Conservation (phyloP, 2,888 invertebrate genomes). For the Spicauda simplicius region DNA sequence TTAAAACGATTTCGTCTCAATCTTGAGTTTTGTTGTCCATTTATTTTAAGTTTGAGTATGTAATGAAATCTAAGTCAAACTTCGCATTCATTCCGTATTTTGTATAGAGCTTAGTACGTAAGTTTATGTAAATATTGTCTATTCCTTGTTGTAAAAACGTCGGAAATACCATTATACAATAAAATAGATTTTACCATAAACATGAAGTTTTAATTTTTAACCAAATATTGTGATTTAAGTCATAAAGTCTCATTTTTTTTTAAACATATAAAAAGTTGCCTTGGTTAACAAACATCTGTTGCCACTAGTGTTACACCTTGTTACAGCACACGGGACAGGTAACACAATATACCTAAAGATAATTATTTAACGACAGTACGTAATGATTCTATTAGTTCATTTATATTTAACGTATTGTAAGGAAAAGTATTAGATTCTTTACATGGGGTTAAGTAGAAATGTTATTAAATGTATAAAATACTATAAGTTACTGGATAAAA, state of each 20-base stretch:
- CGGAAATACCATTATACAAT: slow-evolving; percentile 20
- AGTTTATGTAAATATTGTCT: slow-evolving; percentile 48
- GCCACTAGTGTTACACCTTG: too few relatives aligned
- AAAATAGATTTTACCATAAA: slow-evolving; percentile 18
- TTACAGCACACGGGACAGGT: too few relatives aligned
- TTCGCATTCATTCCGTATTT: slow-evolving; percentile 45
- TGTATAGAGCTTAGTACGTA: slow-evolving; percentile 43
- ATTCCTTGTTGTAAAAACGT: slow-evolving; percentile 30
- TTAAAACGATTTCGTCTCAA: neutral
- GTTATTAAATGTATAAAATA: too few relatives aligned
- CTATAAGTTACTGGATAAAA: too few relatives aligned
- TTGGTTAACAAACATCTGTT: too few relatives aligned
- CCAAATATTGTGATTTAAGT: neutral
- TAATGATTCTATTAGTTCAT: too few relatives aligned
- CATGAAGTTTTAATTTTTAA: neutral
- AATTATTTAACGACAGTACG: too few relatives aligned
- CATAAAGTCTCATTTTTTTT: neutral
- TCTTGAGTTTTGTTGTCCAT: slow-evolving; percentile 7
- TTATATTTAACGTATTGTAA: too few relatives aligned
- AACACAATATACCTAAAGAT: too few relatives aligned
- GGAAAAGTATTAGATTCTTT: too few relatives aligned
- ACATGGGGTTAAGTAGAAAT: too few relatives aligned
- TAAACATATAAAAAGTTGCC: too few relatives aligned
- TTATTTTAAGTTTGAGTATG: slow-evolving; percentile 34
- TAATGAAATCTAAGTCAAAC: slow-evolving; percentile 42